Percentiles rank a stretch among this genome's conserved stretches.
phyloP scores from a whole-genome alignment of 2,888 invertebrate genomes.

The Orthosia gracilis region DNA sequence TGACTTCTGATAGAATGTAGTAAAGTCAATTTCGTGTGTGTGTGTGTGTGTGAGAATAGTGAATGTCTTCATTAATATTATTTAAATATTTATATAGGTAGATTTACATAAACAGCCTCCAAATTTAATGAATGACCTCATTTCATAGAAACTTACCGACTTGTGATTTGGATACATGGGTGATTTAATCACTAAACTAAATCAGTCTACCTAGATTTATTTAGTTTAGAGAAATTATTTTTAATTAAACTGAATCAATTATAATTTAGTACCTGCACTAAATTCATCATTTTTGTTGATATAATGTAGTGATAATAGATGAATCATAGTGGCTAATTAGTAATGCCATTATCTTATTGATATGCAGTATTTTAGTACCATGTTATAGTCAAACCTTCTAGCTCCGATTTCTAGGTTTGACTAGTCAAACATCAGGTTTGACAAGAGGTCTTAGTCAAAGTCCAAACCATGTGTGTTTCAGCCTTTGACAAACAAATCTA shows the following conservation, averaged over 20 bases:
- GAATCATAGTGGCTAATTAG: constrained; percentile 42
- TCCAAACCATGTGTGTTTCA: too few relatives aligned
- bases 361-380: constrained; percentile 14
- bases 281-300: constrained; percentile 24
- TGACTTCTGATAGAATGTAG: background rate
- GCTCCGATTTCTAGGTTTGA: too few relatives aligned
- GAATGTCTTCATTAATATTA: constrained; percentile 29
- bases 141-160: constrained; percentile 31
- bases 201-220: background rate
- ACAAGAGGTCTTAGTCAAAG: too few relatives aligned
- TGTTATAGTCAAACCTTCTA: too few relatives aligned
- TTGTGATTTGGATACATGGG: constrained; percentile 11
- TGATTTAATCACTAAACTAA: background rate
- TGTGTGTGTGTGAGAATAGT: constrained; percentile 10
- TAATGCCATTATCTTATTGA: constrained; percentile 25
- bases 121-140: constrained; percentile 48
- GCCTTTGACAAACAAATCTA: too few relatives aligned
- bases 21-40: constrained; percentile 2
- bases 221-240: background rate
- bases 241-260: background rate
- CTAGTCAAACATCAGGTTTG: too few relatives aligned
- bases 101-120: constrained; percentile 29
- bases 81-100: constrained; percentile 19
- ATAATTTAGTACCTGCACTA: background rate
- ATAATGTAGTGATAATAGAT: constrained; percentile 19